A percentile compares a stretch with the other conserved stretches of the same genome.
Evolutionary conservation across 2,113 vertebrate species (phyloP).

Genomic region (Butorides virescens): DNA sequence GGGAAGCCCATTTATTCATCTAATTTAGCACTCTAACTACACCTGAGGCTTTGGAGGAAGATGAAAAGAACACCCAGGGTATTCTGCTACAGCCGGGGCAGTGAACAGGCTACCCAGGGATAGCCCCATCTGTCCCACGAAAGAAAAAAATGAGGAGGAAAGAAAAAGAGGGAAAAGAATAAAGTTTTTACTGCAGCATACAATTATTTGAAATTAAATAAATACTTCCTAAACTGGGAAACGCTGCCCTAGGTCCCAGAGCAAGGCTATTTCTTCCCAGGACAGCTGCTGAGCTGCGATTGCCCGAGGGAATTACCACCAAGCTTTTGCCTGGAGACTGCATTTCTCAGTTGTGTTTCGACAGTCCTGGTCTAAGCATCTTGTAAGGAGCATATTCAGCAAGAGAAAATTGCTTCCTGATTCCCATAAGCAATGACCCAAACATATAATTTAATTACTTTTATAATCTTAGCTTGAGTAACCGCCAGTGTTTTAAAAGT

Average conservation of each 20-base stretch:
- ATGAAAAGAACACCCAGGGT: neutral
- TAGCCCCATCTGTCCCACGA: neutral
- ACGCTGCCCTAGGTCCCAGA: neutral
- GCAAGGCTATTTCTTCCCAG: neutral
- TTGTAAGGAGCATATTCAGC: neutral
- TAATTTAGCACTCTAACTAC: neutral
- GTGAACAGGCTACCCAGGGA: neutral
- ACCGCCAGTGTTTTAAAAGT: neutral
- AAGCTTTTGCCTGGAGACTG: neutral
- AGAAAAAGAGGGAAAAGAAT: neutral
- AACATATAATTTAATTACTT: neutral
- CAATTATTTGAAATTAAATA: neutral
- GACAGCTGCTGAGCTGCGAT: neutral
- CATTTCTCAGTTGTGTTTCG: neutral
- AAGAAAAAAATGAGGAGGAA: neutral
- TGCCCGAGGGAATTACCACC: neutral
- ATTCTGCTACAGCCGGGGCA: neutral
- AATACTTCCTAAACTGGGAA: neutral
- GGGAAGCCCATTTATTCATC: neutral
- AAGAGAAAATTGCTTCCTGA: neutral
- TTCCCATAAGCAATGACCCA: neutral
- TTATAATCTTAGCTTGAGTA: neutral
- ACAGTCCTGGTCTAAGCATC: neutral
- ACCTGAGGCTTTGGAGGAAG: constrained; percentile 10
- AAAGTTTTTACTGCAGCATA: neutral